Evolutionary conservation across 2,888 invertebrate genomes (phyloP), one percentile per base, ranked within the genome.

Genomic region (Leptopilina myrica): DNA sequence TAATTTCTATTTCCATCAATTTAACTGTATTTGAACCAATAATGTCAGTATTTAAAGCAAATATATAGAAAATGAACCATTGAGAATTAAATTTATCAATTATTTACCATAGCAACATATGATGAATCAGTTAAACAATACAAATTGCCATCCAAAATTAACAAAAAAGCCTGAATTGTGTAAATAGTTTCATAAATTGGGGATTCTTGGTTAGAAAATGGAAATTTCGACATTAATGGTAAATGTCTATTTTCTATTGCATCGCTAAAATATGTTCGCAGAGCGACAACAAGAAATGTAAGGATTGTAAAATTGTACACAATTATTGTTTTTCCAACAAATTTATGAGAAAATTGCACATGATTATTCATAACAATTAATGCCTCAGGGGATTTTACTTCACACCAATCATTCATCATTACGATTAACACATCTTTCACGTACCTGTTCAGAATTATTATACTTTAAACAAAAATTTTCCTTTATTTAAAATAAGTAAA

Each of bases 181-280:
- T 5, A 67, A 14, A 67, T 11, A 43, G 46, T 46, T 67, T 67
- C 66, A 20, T 67, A 67, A 15, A 67, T 15, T 15, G 66, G 66
- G 9, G 46, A 67, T 4, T 9, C 6, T 40, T 67, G 46, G n/a
- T 9, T 46, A 11, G 46, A 46, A 46, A 67, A 67, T 6, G 66
- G 66, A 46, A 67, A 67, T n/a, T 43, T 46, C 46, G 66, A 15
- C 15, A 46, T 15, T 46, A 67, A 15, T 8, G 66, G 66, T 15
- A 67, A 67, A n/a, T 15, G 66, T 67, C 66, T 67, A 46, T 67
- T 46, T 46, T 67, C 46, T 8, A 67, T 46, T 20, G 66, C 46
- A 43, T 67, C 66, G 15, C 8, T 40, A 20, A 46, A 43, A 20
- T 67, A 67, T 46, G 66, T 46, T 15, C 43, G 46, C 11, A 67